Percentiles rank a stretch among this genome's conserved stretches.
phyloP scores from a whole-genome alignment of 2,888 invertebrate species.

The Campopleginae sp. region DNA sequence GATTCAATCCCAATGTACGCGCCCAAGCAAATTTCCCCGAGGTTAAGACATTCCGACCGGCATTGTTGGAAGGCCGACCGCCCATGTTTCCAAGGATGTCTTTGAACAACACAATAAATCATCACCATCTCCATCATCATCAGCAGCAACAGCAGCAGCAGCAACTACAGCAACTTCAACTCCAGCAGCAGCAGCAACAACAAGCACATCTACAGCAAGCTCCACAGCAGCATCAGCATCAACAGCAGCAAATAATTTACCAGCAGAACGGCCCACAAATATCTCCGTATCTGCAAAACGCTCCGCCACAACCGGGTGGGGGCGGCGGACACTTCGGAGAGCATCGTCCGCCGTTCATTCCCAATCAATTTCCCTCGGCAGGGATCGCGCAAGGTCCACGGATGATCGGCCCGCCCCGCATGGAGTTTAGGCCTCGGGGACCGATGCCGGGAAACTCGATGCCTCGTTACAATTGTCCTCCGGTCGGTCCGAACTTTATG shows the following conservation, averaged over 20 bases:
- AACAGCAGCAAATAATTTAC: conserved; percentile 71
- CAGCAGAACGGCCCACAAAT: conserved; percentile 74
- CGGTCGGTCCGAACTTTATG: conserved; percentile 69
- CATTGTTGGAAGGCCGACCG: conserved; percentile 77
- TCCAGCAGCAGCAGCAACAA: conserved; percentile 65
- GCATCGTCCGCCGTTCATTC: conserved; percentile 73
- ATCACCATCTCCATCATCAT: conserved; percentile 67
- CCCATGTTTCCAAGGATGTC: conserved; percentile 75
- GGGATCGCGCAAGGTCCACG: conserved; percentile 74
- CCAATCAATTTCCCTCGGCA: conserved; percentile 76
- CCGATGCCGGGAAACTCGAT: conserved; percentile 66
- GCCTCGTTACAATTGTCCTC: conserved; percentile 74
- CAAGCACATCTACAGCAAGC: conserved; percentile 68
- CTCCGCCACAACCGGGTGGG: conserved; percentile 69
- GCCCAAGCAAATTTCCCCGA: conserved; percentile 64
- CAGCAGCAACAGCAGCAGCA: conserved; percentile 69
- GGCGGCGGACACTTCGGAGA: conserved; percentile 76
- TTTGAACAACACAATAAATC: conserved; percentile 74
- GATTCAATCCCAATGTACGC: conserved; percentile 62
- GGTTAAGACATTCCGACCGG: conserved; percentile 73
- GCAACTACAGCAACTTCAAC: conserved; percentile 43
- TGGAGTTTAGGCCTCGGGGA: conserved; percentile 77
- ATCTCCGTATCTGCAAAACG: conserved; percentile 67
- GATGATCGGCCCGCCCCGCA: conserved; percentile 70
- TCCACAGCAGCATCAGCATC: conserved; percentile 63